These are phyloP conservation scores for Corticium candelabrum DNA, from an alignment of 37 sponge, comb jelly and placozoan species.

Conservation along the genomic window DNA sequence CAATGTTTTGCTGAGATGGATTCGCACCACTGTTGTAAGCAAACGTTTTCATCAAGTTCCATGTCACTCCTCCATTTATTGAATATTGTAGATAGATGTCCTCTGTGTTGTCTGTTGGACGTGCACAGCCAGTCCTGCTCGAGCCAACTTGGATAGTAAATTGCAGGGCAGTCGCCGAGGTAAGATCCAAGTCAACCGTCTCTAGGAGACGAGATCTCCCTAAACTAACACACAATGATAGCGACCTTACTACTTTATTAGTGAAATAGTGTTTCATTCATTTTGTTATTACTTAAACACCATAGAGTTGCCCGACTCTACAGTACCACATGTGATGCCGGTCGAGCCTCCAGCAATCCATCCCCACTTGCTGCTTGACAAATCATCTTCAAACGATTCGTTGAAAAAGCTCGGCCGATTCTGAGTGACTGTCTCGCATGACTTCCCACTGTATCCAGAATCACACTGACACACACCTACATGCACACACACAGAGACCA, in stretches of 20 bases:
- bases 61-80: background rate
- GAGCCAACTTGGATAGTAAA: background rate
- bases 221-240: too few species aligned
- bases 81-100: background rate
- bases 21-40: background rate
- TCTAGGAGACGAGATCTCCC: background rate
- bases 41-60: background rate
- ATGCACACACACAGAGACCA: background rate
- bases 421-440: background rate
- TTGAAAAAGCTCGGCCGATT: background rate
- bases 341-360: background rate
- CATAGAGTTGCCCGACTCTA: background rate
- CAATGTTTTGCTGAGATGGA: background rate
- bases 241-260: too few species aligned
- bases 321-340: background rate
- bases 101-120: background rate
- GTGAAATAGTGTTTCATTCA: too few species aligned
- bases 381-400: background rate
- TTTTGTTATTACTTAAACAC: background rate
- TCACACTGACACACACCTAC: background rate
- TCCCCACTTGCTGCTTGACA: background rate
- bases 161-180: background rate
- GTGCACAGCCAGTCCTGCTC: too few species aligned
- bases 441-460: background rate
- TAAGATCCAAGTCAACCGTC: background rate